Evolutionary conservation across 2,797 vertebrate genomes (phyloP).

Genomic region (Microtus agrestis): DNA sequence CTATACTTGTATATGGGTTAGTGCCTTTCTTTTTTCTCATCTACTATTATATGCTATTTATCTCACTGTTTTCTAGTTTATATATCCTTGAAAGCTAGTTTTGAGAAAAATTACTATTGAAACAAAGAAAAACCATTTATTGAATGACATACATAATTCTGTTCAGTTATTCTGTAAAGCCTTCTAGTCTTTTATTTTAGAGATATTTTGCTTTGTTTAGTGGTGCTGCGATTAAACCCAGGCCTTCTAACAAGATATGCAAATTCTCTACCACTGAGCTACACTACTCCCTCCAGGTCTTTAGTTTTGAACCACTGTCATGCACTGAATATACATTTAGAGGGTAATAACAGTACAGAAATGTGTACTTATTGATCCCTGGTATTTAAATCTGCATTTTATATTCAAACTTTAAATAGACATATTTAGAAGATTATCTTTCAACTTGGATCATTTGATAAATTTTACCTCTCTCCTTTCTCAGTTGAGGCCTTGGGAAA

Average conservation of each 20-base stretch:
- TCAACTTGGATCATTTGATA: not conserved
- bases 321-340: not conserved
- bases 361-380: not conserved
- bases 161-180: not conserved
- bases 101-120: accelerated
- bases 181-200: not conserved
- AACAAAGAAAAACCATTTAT: not conserved
- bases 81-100: not conserved
- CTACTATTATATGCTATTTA: not conserved
- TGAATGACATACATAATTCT: not conserved
- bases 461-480: not conserved
- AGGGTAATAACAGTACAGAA: not conserved
- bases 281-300: not conserved
- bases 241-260: not conserved
- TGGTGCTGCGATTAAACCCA: not conserved
- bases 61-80: not conserved
- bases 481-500: not conserved
- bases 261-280: not conserved
- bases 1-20: not conserved
- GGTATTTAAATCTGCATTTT: not conserved
- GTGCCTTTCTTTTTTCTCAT: not conserved
- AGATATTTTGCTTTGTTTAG: not conserved
- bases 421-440: not conserved
- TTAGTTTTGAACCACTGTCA: not conserved
- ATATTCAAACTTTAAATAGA: not conserved